A percentile compares a stretch with the other conserved stretches of the same genome.
phyloP scores from a whole-genome alignment of 2,888 invertebrate species.

The Gibbula magus region DNA sequence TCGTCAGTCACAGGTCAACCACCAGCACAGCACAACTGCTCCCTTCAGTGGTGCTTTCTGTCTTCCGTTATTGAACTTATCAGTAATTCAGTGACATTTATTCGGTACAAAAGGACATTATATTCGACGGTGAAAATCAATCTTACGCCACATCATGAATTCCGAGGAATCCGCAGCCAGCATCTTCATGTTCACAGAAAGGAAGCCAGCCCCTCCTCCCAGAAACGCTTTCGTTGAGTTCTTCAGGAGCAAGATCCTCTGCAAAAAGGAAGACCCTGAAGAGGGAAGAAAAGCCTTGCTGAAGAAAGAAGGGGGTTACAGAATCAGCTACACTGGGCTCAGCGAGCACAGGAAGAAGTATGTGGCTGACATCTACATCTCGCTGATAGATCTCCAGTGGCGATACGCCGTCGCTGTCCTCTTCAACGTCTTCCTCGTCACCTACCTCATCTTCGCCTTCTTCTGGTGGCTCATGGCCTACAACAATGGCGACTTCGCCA shows the following conservation, averaged over 20 bases:
- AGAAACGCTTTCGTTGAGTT: slow-evolving; percentile 14
- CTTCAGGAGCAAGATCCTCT: slow-evolving; percentile 13
- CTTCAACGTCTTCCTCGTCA: slow-evolving; percentile 87
- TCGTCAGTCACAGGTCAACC: background rate
- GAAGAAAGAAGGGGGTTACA: slow-evolving; percentile 96
- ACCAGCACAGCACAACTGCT: background rate
- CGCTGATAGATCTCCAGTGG: slow-evolving; percentile 96
- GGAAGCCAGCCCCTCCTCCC: background rate
- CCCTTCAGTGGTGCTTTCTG: too few species aligned
- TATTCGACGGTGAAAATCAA: background rate
- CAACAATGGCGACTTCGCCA: slow-evolving; percentile 73
- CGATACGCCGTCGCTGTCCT: slow-evolving; percentile 87
- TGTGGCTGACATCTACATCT: slow-evolving; percentile 88
- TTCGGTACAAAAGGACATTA: background rate
- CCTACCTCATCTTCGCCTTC: slow-evolving; percentile 89
- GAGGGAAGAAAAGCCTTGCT: slow-evolving; percentile 71
- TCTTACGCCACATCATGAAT: background rate
- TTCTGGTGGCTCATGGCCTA: slow-evolving; percentile 74
- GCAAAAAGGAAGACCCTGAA: slow-evolving; percentile 74
- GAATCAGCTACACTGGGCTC: slow-evolving; percentile 94
- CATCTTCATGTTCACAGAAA: slow-evolving; percentile 14
- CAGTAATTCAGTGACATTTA: background rate
- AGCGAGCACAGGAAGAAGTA: slow-evolving; percentile 84
- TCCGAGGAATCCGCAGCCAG: slow-evolving; percentile 18
- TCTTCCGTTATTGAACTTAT: too few species aligned